Evolutionary conservation across 2,888 invertebrate species (phyloP).

Genomic region (Ethmia dodecea): DNA sequence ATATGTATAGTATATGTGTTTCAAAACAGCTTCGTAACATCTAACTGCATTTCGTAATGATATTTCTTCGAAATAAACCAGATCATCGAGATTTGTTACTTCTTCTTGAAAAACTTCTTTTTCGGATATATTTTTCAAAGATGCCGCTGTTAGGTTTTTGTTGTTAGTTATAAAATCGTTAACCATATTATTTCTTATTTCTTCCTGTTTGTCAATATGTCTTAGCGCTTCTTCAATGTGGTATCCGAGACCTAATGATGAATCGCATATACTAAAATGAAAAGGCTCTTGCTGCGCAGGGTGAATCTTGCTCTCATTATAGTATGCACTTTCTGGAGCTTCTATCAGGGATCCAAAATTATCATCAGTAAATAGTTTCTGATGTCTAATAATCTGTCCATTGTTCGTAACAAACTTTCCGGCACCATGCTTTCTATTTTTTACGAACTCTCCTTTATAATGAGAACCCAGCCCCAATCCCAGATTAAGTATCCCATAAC

Average conservation of each 20-base stretch:
- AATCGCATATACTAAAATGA: constrained; percentile 48
- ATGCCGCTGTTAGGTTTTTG: constrained; percentile 7
- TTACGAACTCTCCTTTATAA: constrained; percentile 74
- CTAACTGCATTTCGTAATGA: constrained; percentile 62
- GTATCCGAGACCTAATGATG: constrained; percentile 57
- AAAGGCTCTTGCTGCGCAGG: constrained; percentile 32
- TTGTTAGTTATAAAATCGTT: constrained; percentile 49
- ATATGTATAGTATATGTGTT: constrained; percentile 70
- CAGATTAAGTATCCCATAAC: constrained; percentile 65
- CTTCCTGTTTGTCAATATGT: constrained; percentile 46
- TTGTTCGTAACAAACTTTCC: constrained; percentile 76
- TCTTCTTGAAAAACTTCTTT: neutral
- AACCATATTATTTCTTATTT: constrained; percentile 40
- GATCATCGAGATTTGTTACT: constrained; percentile 17
- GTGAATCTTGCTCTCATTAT: neutral
- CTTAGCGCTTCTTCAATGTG: constrained; percentile 57
- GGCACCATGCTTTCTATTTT: constrained; percentile 76
- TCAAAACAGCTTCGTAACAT: constrained; percentile 63
- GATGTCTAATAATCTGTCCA: constrained; percentile 40
- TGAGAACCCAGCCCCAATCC: constrained; percentile 73
- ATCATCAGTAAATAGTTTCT: neutral
- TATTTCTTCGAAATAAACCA: constrained; percentile 57
- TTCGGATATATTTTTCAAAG: constrained; percentile 14
- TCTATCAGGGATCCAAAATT: neutral
- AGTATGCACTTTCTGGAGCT: neutral